phyloP scores from a whole-genome alignment of 1,140 invertebrate species.

The Tenebrio molitor region DNA sequence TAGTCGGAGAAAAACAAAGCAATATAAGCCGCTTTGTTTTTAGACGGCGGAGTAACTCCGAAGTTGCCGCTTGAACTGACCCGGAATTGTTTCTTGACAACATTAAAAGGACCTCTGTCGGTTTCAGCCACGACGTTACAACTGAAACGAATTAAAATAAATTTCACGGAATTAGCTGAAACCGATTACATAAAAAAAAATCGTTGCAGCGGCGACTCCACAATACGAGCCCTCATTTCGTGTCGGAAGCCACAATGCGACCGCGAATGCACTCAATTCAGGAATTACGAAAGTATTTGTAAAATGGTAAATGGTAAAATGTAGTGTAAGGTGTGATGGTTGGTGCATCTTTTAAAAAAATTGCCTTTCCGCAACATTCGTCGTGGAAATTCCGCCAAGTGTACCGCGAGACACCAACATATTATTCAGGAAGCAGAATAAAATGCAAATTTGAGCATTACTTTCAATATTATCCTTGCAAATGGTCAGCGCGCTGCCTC shows the following conservation, averaged over 20 bases:
- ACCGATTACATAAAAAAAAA: slow-evolving; percentile 11
- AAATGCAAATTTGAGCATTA: slow-evolving; percentile 39
- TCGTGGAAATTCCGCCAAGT: slow-evolving; percentile 18
- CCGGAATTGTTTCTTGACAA: slow-evolving; percentile 8
- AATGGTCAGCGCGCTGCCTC: slow-evolving; percentile 30
- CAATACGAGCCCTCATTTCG: slow-evolving; percentile 8
- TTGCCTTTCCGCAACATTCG: slow-evolving; percentile 23
- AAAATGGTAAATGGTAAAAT: slow-evolving; percentile 9
- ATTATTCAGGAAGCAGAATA: slow-evolving; percentile 31
- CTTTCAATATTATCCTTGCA: slow-evolving; percentile 38
- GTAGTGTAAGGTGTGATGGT: slow-evolving; percentile 16
- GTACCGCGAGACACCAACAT: slow-evolving; percentile 24
- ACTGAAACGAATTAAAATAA: slow-evolving; percentile 24
- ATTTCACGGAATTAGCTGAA: background rate
- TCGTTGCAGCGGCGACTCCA: background rate
- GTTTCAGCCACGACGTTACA: slow-evolving; percentile 1
- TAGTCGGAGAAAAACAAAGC: slow-evolving; percentile 1
- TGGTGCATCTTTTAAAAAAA: slow-evolving; percentile 28
- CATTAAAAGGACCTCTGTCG: slow-evolving; percentile 19
- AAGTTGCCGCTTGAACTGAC: slow-evolving; percentile 1
- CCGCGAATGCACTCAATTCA: slow-evolving; percentile 12
- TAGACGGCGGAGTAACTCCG: background rate
- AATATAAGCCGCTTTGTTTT: no score
- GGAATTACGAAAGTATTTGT: slow-evolving; percentile 20
- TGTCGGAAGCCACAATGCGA: slow-evolving; percentile 1